Percentiles rank a stretch among this genome's conserved stretches.
These are phyloP conservation scores for Thunnus albacares DNA, from an alignment of 2,797 vertebrate species.

Conservation along the genomic window DNA sequence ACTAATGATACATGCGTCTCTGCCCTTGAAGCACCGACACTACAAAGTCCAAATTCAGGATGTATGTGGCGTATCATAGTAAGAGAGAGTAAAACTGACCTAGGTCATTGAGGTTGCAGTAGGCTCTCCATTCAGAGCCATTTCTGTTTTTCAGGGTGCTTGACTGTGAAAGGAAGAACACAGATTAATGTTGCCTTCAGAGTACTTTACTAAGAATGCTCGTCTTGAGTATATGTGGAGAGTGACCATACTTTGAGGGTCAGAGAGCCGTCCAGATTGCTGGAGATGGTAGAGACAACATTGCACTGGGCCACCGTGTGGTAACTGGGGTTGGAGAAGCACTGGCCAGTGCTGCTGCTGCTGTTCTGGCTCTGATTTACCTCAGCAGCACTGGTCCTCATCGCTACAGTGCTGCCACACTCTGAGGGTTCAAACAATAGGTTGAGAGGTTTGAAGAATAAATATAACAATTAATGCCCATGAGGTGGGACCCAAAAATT, in stretches of 20 bases:
- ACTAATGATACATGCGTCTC: constrained; percentile 36
- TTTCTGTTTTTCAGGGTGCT: constrained; percentile 86
- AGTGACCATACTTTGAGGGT: constrained; percentile 88
- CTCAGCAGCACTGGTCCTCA: constrained; percentile 78
- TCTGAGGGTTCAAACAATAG: constrained; percentile 67
- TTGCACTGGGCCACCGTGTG: constrained; percentile 93
- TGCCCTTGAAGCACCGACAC: constrained; percentile 56
- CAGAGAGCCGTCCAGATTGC: constrained; percentile 92
- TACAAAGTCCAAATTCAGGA: constrained; percentile 27
- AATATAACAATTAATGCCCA: not conserved
- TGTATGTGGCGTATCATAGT: constrained; percentile 20
- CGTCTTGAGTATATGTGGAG: not conserved
- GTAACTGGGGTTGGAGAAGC: constrained; percentile 96
- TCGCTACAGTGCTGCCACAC: constrained; percentile 82
- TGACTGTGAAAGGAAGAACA: constrained; percentile 70
- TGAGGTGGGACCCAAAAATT: too few relatives aligned
- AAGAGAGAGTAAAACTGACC: constrained; percentile 86
- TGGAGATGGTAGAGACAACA: constrained; percentile 90
- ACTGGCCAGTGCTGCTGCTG: constrained; percentile 86
- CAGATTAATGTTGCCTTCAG: constrained; percentile 10
- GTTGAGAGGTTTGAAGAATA: constrained; percentile 3
- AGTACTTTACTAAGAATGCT: not conserved
- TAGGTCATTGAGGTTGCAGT: constrained; percentile 95
- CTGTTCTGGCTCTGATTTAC: constrained; percentile 88
- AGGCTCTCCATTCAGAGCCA: constrained; percentile 93